Base-by-base conservation (phyloP, 2,797 vertebrate genomes). In the Sebastiscus tertius region DNA sequence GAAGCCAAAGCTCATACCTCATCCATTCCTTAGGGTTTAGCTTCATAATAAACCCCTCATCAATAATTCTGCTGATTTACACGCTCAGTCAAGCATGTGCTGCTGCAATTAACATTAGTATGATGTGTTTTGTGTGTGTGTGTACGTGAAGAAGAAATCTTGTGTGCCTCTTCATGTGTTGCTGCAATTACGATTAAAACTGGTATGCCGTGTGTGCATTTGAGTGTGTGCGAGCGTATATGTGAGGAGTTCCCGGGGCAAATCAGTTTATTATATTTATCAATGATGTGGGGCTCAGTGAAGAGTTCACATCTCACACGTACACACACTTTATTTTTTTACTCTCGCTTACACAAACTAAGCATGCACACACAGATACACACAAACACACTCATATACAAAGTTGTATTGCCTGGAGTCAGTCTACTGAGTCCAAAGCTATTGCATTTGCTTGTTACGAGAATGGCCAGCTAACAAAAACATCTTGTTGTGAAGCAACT, bases 61-160 rank as follows among this genome's bases (percentile, higher is more conserved):
- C 88, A 91, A 92, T 92, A 91, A 89, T 91, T 89, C 83, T 83
- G 63, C 64, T 69, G 81, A 89, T 91, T 93, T 91, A 85, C 87
- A 90, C 5, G 86, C 92, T 93, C 80, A 80, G 88, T 65, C 77
- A 78, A 92, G 89, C 93, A 84, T 88, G 81, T 84, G 69, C 80
- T 77, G 52, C 27, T 58, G 75, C 81, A 93, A 89, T 93, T 89
- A 93, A 82, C 87, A 81, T 85, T 79, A 68, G 65, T 72, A 39
- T 68, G 54, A 62, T 61, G 16, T 66, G 79, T 77, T 68, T 52
- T 69, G n/a, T 74, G 33, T 77, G 62, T 77, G 62, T 42, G 66
- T 63, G 46, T 54, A 54, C 20, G 49, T 71, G 29, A 46, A 62
- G 20, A 29, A 46, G 14, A 66, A 74, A 71, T 78, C 42, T 71